Evolutionary conservation across 2,888 invertebrate genomes (phyloP).

Genomic region (Digitonthophagus gazella): DNA sequence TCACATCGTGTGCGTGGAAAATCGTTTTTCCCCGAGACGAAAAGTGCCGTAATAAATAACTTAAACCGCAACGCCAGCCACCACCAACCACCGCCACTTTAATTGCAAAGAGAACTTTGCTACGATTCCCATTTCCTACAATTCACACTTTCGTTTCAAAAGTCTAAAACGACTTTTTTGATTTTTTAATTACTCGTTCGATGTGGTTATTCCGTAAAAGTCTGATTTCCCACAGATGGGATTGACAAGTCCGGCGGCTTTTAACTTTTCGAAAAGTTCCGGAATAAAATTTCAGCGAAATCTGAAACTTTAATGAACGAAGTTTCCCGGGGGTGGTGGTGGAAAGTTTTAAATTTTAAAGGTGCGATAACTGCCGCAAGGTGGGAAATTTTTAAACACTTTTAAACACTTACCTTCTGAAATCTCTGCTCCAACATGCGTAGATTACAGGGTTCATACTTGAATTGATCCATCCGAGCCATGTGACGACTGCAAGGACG

Average conservation of each 20-base stretch:
- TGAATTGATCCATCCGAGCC: constrained; percentile 95
- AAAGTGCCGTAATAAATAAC: background rate
- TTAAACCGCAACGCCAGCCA: background rate
- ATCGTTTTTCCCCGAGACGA: background rate
- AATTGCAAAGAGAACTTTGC: background rate
- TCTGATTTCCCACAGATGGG: background rate
- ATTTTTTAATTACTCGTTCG: no score
- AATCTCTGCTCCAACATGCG: constrained; percentile 97
- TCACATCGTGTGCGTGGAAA: background rate
- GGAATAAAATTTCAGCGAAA: background rate
- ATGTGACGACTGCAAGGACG: constrained; percentile 84
- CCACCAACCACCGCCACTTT: background rate
- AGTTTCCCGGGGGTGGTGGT: background rate
- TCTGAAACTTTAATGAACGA: background rate
- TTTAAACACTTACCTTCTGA: constrained; percentile 70
- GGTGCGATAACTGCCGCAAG: no score
- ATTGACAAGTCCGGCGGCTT: background rate
- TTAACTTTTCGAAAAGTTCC: background rate
- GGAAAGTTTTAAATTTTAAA: background rate
- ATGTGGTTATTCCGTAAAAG: background rate
- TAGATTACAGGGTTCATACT: constrained; percentile 98
- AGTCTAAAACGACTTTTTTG: no score
- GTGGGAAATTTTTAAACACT: background rate
- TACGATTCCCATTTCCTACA: background rate
- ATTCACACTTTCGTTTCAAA: no score